A percentile compares a stretch with the other conserved stretches of the same genome.
phyloP scores from a whole-genome alignment of 2,113 vertebrate species.

The Rhadina sibilatrix region DNA sequence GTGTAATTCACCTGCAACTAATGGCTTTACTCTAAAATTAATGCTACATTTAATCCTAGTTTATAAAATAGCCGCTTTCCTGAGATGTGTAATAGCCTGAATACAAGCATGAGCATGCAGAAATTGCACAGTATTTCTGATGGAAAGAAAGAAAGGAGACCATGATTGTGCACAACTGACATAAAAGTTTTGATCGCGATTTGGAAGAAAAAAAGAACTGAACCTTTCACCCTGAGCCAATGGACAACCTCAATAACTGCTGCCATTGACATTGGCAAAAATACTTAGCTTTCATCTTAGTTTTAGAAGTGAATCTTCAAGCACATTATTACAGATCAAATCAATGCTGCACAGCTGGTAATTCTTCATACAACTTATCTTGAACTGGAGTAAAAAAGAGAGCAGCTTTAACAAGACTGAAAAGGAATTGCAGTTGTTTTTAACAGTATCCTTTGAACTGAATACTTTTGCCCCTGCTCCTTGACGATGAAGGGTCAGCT shows the following conservation, averaged over 20 bases:
- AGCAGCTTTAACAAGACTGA: neutral
- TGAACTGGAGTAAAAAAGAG: neutral
- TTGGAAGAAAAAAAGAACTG: neutral
- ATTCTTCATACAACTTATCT: neutral
- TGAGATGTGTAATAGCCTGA: neutral
- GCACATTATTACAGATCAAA: slow-evolving; percentile 3
- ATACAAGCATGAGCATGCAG: neutral
- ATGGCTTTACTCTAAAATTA: neutral
- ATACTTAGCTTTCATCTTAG: neutral
- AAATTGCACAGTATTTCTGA: neutral
- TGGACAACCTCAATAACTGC: neutral
- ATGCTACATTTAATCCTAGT: neutral
- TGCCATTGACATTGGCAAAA: neutral
- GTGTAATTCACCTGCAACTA: neutral
- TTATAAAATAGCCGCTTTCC: neutral
- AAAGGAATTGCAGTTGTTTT: neutral
- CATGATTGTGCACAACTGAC: neutral
- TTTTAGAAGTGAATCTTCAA: slow-evolving; percentile 16
- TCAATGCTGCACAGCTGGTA: neutral
- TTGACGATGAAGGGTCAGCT: neutral
- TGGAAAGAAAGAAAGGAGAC: neutral
- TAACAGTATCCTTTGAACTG: neutral
- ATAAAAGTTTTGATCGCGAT: neutral
- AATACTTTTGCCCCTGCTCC: neutral
- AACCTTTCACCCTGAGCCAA: neutral